Evolutionary conservation across 1,140 invertebrate genomes (phyloP).

Genomic region (Formica exsecta): DNA sequence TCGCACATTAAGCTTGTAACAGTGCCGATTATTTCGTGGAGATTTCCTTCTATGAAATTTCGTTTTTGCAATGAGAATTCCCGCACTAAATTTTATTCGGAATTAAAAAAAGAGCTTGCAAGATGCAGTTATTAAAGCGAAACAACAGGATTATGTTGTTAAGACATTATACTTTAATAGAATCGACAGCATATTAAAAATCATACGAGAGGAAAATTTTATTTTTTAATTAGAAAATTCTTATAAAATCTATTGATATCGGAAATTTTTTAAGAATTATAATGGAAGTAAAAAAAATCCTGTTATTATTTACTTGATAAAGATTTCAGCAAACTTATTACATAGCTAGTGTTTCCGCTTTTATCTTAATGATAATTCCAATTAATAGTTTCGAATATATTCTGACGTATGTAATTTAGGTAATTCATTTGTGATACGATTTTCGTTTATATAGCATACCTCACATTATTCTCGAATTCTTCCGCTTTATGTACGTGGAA

Average conservation of each 20-base stretch:
- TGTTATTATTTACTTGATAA: constrained; percentile 3
- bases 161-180: not conserved
- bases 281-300: not conserved
- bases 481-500: not conserved
- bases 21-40: constrained; percentile 33
- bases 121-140: not conserved
- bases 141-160: not conserved
- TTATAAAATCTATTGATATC: not conserved
- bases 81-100: not conserved
- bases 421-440: not conserved
- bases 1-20: constrained; percentile 27
- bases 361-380: not conserved
- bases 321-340: not conserved
- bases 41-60: constrained; percentile 29
- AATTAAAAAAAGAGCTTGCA: not conserved
- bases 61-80: not conserved
- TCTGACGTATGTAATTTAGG: not conserved
- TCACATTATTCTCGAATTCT: not conserved
- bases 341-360: not conserved
- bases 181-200: not conserved
- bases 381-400: not conserved
- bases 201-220: not conserved
- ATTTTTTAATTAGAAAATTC: not conserved
- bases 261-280: not conserved
- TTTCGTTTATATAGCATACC: not conserved